Evolutionary conservation across 2,797 vertebrate genomes (phyloP), one percentile per base, ranked within the genome.

Genomic region (Poecile montanus): DNA sequence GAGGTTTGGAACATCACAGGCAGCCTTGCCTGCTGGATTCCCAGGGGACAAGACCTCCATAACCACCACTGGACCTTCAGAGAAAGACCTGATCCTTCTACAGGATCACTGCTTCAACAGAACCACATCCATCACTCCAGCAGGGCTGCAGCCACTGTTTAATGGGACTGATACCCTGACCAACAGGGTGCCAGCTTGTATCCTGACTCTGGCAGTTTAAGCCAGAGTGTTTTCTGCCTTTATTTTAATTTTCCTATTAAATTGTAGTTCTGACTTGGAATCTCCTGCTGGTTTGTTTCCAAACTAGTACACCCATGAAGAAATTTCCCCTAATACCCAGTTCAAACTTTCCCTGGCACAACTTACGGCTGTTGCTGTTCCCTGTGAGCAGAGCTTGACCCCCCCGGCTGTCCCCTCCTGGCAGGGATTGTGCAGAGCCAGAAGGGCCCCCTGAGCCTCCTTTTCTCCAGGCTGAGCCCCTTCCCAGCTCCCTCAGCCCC

Each of bases 401-500:
- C 25, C 12, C 32, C 51, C 0, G 0, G 3, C 25, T 51, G 38
- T 29, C 16, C 38, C 11, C n/a, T 50, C 53, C 53, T 38, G 60
- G 10, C 75, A 72, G 51, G 66, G 47, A 48, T 2, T 80, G 60
- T 80, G 53, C 27, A 53, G 53, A 66, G 22, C 44, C 51, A 71
- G 5, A 51, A 4, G 44, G 22, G 1, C 15, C 51, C 6, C 38
- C 67, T 38, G 36, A 57, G 29, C 47, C 53, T 32, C 34, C n/a
- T 81, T 32, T 60, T 2, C 62, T 74, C 62, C 61, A 74, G 53
- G 13, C 10, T 67, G 47, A 81, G 85, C 40, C 40, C 32, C 26
- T 58, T 17, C 9, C 10, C 61, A 67, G 48, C 34, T 54, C 48
- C 70, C 34, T 42, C 54, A 74, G 17, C 40, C 0, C 0, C 3